A percentile compares a stretch with the other conserved stretches of the same genome.
These are phyloP conservation scores for Streblospio benedicti DNA, from an alignment of 1,140 invertebrate genomes.

Conservation along the genomic window DNA sequence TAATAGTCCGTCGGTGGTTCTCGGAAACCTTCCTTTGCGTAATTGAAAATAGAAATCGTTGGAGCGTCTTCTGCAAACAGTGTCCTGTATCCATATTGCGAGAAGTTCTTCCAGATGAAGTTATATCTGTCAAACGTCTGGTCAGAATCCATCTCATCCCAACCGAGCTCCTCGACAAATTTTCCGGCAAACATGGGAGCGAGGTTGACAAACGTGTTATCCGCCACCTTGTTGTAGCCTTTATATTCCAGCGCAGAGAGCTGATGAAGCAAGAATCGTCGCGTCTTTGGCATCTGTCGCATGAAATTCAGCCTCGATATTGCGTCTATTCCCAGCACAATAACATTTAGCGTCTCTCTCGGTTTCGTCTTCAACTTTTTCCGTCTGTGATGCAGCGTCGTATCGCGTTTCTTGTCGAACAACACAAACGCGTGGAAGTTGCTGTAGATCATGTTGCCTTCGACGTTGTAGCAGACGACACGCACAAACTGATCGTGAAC, in stretches of 20 bases:
- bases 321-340: constrained; percentile 77
- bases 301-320: constrained; percentile 76
- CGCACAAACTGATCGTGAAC: constrained; percentile 33
- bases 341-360: constrained; percentile 48
- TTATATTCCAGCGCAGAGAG: constrained; percentile 35
- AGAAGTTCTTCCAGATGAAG: constrained; percentile 52
- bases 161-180: constrained; percentile 40
- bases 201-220: constrained; percentile 46
- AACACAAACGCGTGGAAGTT: constrained; percentile 47
- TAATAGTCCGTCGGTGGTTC: constrained; percentile 49
- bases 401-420: constrained; percentile 38
- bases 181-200: constrained; percentile 40
- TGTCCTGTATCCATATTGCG: constrained; percentile 46
- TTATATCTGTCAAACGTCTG: constrained; percentile 44
- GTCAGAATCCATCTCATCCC: constrained; percentile 33
- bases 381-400: not conserved
- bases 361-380: constrained; percentile 11
- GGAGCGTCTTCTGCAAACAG: constrained; percentile 50
- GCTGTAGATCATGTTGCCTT: constrained; percentile 35
- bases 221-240: constrained; percentile 44
- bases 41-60: constrained; percentile 49
- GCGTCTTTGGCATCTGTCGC: constrained; percentile 68
- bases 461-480: constrained; percentile 30
- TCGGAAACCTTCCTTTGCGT: constrained; percentile 45
- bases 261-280: constrained; percentile 49